Evolutionary conservation across 2,113 vertebrate genomes (phyloP), one percentile per base, ranked within the genome.

Genomic region (Hystrix brachyura): DNA sequence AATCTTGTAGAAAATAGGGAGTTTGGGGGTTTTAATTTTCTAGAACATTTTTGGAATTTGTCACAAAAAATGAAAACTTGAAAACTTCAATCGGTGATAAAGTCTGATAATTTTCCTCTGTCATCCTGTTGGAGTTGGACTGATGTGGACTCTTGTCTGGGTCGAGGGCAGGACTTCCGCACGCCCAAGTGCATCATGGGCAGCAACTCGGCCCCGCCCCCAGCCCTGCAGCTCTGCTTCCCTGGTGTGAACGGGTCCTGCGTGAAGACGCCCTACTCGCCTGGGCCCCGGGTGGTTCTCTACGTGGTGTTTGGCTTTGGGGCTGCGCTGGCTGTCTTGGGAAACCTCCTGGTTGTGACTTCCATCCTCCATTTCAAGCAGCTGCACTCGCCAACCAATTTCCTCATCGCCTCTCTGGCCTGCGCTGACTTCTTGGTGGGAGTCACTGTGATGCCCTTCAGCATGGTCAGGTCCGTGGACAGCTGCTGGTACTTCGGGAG

Each of bases 291-390:
- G 4, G 65, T 97, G 71, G 90, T 98, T 60, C 98, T 99, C 69
- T 99, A 99, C 57, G 8, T 96, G 65, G 76, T 98, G 80, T 98
- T 99, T 87, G 55, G 94, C 89, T 86, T 92, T 25, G 95, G 98
- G n/a, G 98, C 98, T 81, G 78, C 98, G 55, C 94, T 99, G 69
- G 99, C 98, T 0, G 55, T 99, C 13, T 88, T 96, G 62, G 99
- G 99, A 88, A 99, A 99, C 91, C 94, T 99, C 94, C 80, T 98
- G 2, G 98, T 99, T 43, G 98, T 99, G 79, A 97, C 98, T 93
- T 98, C 99, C 5, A 97, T 99, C 90, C 90, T 97, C 2, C 98
- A 98, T 91, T 98, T 98, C 82, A 96, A 69, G 74, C 96, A 98
- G 71, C 97, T 97, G 65, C 97, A 97, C 25, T 96, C 95, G 3